Evolutionary conservation across 2,113 vertebrate genomes (phyloP).

Genomic region (Clinocottus analis): DNA sequence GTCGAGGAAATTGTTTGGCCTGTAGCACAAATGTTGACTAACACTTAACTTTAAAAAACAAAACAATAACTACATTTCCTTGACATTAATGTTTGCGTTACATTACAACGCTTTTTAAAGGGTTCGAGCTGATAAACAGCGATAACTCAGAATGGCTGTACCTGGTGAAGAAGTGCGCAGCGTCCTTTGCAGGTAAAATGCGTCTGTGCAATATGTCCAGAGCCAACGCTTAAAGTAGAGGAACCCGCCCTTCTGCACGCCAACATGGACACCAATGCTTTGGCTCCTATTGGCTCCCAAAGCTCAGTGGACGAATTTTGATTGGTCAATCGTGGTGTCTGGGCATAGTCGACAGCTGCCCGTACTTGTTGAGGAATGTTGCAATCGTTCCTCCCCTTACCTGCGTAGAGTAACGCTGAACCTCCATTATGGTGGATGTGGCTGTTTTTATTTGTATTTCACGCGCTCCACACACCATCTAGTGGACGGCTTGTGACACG

Average conservation of each 20-base stretch:
- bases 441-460: neutral
- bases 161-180: constrained; percentile 52
- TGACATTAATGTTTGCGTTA: neutral
- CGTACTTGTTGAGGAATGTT: neutral
- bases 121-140: neutral
- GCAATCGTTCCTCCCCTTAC: neutral
- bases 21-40: constrained; percentile 13
- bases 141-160: constrained; percentile 31
- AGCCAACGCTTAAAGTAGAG: constrained; percentile 76
- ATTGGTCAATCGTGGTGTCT: constrained; percentile 50
- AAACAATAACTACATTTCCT: neutral
- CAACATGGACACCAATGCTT: constrained; percentile 28
- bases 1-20: neutral
- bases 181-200: constrained; percentile 46
- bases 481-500: constrained; percentile 21
- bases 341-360: neutral
- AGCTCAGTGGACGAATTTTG: constrained; percentile 10
- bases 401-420: neutral
- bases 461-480: constrained; percentile 40
- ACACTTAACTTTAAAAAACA: neutral
- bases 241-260: constrained; percentile 71
- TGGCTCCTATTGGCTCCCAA: constrained; percentile 68
- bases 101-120: neutral
- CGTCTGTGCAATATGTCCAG: constrained; percentile 44
- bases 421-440: neutral